Conservation (phyloP, 2,113 vertebrate genomes). For the Mus pahari region DNA sequence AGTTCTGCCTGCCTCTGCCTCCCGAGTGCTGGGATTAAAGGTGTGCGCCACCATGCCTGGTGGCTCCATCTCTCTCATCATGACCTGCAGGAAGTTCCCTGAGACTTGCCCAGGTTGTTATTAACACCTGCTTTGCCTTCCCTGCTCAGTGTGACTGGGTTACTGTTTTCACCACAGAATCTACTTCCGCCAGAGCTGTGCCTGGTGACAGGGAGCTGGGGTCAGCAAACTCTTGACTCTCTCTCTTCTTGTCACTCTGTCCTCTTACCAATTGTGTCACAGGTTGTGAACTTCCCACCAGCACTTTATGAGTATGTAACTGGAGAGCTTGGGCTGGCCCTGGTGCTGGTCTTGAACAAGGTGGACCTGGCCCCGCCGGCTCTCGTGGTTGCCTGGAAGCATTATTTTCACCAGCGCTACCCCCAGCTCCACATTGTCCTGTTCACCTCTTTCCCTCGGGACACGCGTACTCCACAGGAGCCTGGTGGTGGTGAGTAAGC, state of each 20-base stretch:
- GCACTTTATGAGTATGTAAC: constrained; percentile 92
- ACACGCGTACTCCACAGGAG: constrained; percentile 81
- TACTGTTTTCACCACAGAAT: background rate
- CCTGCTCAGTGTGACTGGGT: background rate
- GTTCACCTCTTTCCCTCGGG: constrained; percentile 93
- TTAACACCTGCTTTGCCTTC: background rate
- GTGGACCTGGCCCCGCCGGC: constrained; percentile 91
- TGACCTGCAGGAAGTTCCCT: background rate
- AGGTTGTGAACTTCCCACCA: constrained; percentile 95
- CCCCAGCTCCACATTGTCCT: constrained; percentile 91
- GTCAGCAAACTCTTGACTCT: background rate
- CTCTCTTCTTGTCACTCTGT: background rate
- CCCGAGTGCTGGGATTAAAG: too few species aligned
- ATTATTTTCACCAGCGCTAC: constrained; percentile 92
- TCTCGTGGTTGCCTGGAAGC: constrained; percentile 93
- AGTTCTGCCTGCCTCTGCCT: too few species aligned
- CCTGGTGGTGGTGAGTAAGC: constrained; percentile 77
- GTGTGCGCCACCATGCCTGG: too few species aligned
- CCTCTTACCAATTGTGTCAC: background rate
- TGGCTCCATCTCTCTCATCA: background rate
- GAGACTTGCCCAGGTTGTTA: background rate
- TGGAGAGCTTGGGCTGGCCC: constrained; percentile 88
- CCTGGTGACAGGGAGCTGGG: background rate
- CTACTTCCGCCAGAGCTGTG: background rate
- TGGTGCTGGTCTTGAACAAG: constrained; percentile 95